Conservation (phyloP, 23 tunicate species). For the Corella eumyota region DNA sequence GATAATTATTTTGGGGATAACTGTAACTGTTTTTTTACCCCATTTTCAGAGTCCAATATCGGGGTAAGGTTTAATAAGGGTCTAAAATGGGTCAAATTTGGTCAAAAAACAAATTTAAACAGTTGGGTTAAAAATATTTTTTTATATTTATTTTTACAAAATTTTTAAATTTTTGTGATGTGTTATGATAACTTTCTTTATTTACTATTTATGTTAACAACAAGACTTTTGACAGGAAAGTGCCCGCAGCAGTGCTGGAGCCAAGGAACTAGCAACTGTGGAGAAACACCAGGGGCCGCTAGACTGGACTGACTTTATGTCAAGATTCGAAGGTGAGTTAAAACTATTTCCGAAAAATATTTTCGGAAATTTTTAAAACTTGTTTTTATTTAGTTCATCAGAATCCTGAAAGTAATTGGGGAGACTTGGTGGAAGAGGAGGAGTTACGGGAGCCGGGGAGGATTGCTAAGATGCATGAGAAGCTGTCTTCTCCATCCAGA, state of each 20-base stretch:
- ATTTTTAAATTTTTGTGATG: too few relatives aligned
- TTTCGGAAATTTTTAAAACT: not conserved
- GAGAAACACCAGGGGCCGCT: slow-evolving; percentile 13
- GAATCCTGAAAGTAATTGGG: slow-evolving; percentile 31
- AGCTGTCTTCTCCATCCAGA: slow-evolving; percentile 93
- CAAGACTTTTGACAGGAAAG: slow-evolving; percentile 40
- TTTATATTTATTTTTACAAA: too few relatives aligned
- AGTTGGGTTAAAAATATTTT: too few relatives aligned
- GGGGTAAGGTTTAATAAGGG: too few relatives aligned
- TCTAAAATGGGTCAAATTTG: too few relatives aligned
- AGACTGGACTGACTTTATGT: slow-evolving; percentile 62
- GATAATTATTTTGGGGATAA: not conserved
- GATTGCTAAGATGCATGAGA: slow-evolving; percentile 90
- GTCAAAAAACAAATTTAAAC: too few relatives aligned
- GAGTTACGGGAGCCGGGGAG: slow-evolving; percentile 91
- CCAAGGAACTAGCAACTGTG: slow-evolving; percentile 22
- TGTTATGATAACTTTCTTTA: too few relatives aligned
- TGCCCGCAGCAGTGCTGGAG: slow-evolving; percentile 52
- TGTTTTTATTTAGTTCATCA: not conserved
- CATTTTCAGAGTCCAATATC: too few relatives aligned
- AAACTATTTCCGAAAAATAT: not conserved
- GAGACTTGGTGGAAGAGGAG: slow-evolving; percentile 74
- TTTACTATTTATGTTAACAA: too few relatives aligned
- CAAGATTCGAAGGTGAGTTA: slow-evolving; percentile 54
- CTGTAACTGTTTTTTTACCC: too few relatives aligned